phyloP scores from a whole-genome alignment of 2,797 vertebrate species.

The Syngnathus acus region DNA sequence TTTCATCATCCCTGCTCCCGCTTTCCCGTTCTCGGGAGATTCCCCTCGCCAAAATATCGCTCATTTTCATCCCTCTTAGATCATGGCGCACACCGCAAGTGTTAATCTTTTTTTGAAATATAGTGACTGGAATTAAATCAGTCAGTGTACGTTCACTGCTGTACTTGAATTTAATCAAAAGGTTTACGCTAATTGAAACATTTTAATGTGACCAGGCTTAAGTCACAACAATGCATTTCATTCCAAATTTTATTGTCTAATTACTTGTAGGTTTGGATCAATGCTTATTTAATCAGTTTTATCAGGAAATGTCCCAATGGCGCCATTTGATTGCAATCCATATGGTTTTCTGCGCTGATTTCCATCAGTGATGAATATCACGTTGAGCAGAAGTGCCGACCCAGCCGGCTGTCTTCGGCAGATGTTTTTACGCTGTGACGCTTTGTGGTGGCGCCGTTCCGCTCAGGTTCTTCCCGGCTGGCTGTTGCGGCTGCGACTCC shows the following conservation, averaged over 20 bases:
- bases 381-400: slow-evolving; percentile 10
- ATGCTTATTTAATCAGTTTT: too few relatives aligned
- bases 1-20: neutral
- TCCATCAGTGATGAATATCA: neutral
- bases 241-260: too few relatives aligned
- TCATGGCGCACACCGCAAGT: neutral
- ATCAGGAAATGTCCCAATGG: too few relatives aligned
- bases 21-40: neutral
- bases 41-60: neutral
- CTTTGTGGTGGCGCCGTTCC: slow-evolving; percentile 43
- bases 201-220: too few relatives aligned
- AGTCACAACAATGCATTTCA: too few relatives aligned
- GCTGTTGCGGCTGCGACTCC: slow-evolving; percentile 39
- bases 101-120: too few relatives aligned
- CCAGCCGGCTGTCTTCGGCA: slow-evolving; percentile 28
- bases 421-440: slow-evolving; percentile 33
- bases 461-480: slow-evolving; percentile 36
- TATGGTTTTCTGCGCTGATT: neutral
- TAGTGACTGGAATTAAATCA: too few relatives aligned
- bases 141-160: too few relatives aligned
- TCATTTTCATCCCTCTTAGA: neutral
- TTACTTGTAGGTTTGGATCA: too few relatives aligned
- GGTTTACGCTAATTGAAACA: too few relatives aligned
- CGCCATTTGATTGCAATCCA: too few relatives aligned
- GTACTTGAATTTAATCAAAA: too few relatives aligned